Percentiles rank a stretch among this genome's conserved stretches.
Evolutionary conservation across 1,140 invertebrate genomes (phyloP).

Genomic region (Eueides isabella): DNA sequence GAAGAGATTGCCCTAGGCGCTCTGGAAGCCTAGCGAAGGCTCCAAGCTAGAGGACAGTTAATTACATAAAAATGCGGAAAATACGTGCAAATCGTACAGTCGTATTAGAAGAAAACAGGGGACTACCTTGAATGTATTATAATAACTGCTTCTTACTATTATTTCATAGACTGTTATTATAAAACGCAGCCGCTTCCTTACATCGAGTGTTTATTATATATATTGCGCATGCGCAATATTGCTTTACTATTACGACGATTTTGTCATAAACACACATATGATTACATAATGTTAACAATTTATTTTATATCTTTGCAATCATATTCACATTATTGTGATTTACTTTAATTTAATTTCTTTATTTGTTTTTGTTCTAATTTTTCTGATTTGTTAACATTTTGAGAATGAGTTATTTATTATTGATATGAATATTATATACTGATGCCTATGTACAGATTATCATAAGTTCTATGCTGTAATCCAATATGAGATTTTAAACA

Average conservation of each 20-base stretch:
- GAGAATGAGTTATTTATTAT: neutral
- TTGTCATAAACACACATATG: neutral
- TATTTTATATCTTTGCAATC: neutral
- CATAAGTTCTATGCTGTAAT: no score
- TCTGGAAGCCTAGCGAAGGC: slow-evolving; percentile 37
- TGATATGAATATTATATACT: neutral
- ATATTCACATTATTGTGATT: neutral
- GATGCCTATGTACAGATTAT: no score
- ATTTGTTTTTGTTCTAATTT: neutral
- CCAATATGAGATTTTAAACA: no score
- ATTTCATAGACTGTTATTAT: slow-evolving; percentile 14
- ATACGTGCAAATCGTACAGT: slow-evolving; percentile 32
- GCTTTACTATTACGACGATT: neutral
- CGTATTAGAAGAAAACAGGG: slow-evolving; percentile 37
- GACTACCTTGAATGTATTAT: slow-evolving; percentile 46
- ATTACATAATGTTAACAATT: slow-evolving; percentile 1
- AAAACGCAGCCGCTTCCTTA: slow-evolving; percentile 12
- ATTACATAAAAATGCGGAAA: slow-evolving; percentile 50
- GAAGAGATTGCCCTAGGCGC: slow-evolving; percentile 40
- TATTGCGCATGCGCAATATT: slow-evolving; percentile 8
- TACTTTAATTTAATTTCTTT: slow-evolving; percentile 2
- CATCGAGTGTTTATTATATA: slow-evolving; percentile 17
- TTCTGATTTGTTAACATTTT: neutral
- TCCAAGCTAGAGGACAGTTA: slow-evolving; percentile 34
- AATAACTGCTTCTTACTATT: slow-evolving; percentile 38